Evolutionary conservation across 1,140 invertebrate species (phyloP), one percentile per base, ranked within the genome.

Genomic region (Heliothis subflexa): DNA sequence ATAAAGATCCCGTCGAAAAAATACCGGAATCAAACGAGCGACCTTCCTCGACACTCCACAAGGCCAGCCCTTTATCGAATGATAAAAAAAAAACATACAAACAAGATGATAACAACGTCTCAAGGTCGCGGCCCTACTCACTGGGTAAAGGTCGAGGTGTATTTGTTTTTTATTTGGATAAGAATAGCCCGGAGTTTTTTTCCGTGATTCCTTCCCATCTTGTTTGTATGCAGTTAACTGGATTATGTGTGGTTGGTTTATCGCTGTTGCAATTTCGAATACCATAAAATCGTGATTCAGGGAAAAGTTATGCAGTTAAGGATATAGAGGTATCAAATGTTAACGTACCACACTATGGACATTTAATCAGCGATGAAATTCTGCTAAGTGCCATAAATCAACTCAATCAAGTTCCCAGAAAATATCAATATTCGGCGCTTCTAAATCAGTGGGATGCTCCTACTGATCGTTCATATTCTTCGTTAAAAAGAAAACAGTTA

Each of bases 81-180:
- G 85, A 86, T 88, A 90, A 88, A 85, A 88, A n/a, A 85, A 83
- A 85, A 78, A 80, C 81, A 78, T n/a, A 75, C 80, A 85, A 83
- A 83, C 66, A 80, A 54, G n/a, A 25, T 82, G 88, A 91, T 88
- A 89, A 89, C 78, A 83, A 85, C 83, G 78, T 61, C 73, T 57
- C 88, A 88, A 88, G 89, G 89, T 87, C 89, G 83, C 83, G 81
- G 82, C 81, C 84, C 82, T 86, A 85, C 81, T 84, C 85, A 88
- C 82, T 88, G 88, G 89, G 88, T 91, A 93, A 93, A 93, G 91
- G 89, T 93, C 89, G 90, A 88, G 87, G 88, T 85, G 71, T 80
- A 79, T 78, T 85, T 85, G 70, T 81, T 87, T 83, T 80, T 77
- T 79, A 74, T 74, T 81, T 75, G 73, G 78, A 66, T 68, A 79